phyloP scores from a whole-genome alignment of 2,888 invertebrate genomes.

The Tillus elongatus region DNA sequence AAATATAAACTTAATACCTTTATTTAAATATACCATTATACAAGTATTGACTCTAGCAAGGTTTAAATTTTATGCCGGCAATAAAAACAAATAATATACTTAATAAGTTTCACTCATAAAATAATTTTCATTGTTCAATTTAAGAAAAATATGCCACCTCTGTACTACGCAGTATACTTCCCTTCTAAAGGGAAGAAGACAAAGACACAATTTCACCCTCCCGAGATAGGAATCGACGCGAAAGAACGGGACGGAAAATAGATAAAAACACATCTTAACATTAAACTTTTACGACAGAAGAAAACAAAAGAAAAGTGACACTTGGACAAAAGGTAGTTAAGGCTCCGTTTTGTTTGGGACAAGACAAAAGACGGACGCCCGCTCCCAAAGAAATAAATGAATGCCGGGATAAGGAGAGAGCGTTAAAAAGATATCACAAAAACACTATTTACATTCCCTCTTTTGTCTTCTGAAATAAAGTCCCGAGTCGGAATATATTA shows the following conservation, averaged over 20 bases:
- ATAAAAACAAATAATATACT: too few species aligned
- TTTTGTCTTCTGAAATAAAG: slow-evolving; percentile 36
- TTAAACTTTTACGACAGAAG: slow-evolving; percentile 3
- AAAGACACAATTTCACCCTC: slow-evolving; percentile 1
- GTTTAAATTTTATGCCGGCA: too few species aligned
- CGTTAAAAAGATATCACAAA: slow-evolving; percentile 45
- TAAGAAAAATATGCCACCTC: too few species aligned
- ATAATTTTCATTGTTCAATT: too few species aligned
- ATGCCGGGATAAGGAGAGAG: slow-evolving; percentile 37
- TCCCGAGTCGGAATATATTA: slow-evolving; percentile 24
- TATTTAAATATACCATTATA: too few species aligned
- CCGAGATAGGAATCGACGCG: background rate
- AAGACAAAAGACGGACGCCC: slow-evolving; percentile 39
- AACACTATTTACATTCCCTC: slow-evolving; percentile 43
- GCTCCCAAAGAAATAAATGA: slow-evolving; percentile 44
- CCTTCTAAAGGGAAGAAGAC: too few species aligned
- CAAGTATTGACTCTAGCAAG: too few species aligned
- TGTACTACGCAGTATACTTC: too few species aligned
- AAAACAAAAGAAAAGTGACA: slow-evolving; percentile 42
- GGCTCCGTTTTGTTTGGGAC: slow-evolving; percentile 41
- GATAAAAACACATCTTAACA: slow-evolving; percentile 2
- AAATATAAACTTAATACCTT: too few species aligned
- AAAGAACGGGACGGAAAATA: slow-evolving; percentile 1
- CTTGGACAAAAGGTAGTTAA: slow-evolving; percentile 45
- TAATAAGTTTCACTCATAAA: too few species aligned